Percentiles rank a stretch among this genome's conserved stretches.
Evolutionary conservation across 1,140 invertebrate species (phyloP).

Genomic region (Chironomus striatipennis): DNA sequence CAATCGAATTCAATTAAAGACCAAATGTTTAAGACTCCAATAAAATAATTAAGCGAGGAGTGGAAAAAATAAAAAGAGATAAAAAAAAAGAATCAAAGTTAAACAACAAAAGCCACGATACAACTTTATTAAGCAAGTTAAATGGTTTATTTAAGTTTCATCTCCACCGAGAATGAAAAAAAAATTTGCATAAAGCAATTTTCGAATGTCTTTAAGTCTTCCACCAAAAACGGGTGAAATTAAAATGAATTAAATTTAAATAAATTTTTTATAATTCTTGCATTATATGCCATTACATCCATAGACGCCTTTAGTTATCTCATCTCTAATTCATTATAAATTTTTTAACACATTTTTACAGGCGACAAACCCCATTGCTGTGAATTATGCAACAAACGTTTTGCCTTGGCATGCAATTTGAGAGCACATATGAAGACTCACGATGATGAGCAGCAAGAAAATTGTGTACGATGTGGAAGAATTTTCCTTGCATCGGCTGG

Average conservation of each 20-base stretch:
- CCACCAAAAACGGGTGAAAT: background rate
- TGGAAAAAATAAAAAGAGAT: background rate
- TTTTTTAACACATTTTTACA: constrained; percentile 38
- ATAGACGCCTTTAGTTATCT: too few species aligned
- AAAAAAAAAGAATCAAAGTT: constrained; percentile 5
- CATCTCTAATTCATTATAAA: constrained; percentile 17
- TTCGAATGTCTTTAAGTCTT: background rate
- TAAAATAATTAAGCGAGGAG: constrained; percentile 18
- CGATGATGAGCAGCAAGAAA: constrained; percentile 43
- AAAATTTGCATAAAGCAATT: constrained; percentile 22
- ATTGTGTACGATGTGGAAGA: constrained; percentile 41
- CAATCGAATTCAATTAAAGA: constrained; percentile 23
- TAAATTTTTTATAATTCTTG: too few species aligned
- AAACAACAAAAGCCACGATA: constrained; percentile 5
- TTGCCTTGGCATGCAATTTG: constrained; percentile 65
- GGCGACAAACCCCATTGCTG: constrained; percentile 68
- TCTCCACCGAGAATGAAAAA: background rate
- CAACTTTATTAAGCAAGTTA: constrained; percentile 20
- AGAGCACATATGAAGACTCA: constrained; percentile 67
- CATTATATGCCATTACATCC: too few species aligned
- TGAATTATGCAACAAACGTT: constrained; percentile 61
- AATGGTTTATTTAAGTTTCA: background rate
- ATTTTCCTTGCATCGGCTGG: constrained; percentile 32
- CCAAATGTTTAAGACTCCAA: constrained; percentile 18
- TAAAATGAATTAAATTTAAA: background rate